These are phyloP conservation scores for Hyposmocoma kahamanoa DNA, from an alignment of 1,140 invertebrate species.

Conservation along the genomic window DNA sequence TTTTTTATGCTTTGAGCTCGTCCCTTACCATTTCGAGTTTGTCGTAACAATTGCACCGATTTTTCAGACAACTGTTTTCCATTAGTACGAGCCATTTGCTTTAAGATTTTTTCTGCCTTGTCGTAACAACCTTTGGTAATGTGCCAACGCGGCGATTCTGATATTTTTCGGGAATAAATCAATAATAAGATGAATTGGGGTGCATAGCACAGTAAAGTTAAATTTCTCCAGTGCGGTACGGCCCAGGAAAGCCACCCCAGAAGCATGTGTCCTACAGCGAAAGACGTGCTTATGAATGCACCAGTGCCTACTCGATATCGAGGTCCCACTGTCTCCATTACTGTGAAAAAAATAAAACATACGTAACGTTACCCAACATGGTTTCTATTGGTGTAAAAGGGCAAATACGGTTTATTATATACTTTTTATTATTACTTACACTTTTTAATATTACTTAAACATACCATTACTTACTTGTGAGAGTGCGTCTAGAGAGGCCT, in stretches of 20 bases:
- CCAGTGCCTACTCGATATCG: constrained; percentile 81
- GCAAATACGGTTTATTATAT: too few species aligned
- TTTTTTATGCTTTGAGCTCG: constrained; percentile 15
- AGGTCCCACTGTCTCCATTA: constrained; percentile 84
- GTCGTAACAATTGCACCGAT: constrained; percentile 61
- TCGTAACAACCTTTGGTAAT: constrained; percentile 79
- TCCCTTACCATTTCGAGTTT: constrained; percentile 5
- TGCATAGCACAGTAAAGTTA: constrained; percentile 79
- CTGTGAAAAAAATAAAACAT: constrained; percentile 66
- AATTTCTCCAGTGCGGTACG: constrained; percentile 80
- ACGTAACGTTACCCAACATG: too few species aligned
- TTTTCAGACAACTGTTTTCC: constrained; percentile 75
- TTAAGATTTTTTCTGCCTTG: constrained; percentile 76
- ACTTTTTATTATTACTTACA: too few species aligned
- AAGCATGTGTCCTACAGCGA: constrained; percentile 81
- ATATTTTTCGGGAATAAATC: constrained; percentile 75
- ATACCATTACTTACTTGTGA: too few species aligned
- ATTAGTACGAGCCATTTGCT: constrained; percentile 80
- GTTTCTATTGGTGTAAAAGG: too few species aligned
- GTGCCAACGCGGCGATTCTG: constrained; percentile 83
- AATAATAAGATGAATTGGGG: constrained; percentile 79
- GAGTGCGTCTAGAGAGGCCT: too few species aligned
- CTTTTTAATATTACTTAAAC: too few species aligned
- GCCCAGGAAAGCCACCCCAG: constrained; percentile 80
- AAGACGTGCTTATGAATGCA: constrained; percentile 79